These are phyloP conservation scores for Mixornis gularis DNA, from an alignment of 2,113 vertebrate species.

Conservation along the genomic window DNA sequence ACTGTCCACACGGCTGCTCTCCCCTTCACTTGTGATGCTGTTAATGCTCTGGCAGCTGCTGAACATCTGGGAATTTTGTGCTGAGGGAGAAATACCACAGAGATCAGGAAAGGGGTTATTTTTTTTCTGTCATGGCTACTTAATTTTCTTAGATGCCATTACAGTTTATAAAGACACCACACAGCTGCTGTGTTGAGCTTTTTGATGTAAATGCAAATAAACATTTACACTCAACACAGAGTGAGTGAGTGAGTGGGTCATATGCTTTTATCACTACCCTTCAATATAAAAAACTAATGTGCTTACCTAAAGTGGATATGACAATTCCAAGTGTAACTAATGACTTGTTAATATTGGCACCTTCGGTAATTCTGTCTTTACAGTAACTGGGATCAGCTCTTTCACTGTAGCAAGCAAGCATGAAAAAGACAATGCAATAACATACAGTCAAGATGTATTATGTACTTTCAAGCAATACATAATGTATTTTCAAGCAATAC, in stretches of 20 bases:
- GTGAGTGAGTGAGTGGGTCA: rapidly evolving
- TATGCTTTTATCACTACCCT: neutral
- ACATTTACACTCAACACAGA: neutral
- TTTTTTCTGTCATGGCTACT: neutral
- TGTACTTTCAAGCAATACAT: neutral
- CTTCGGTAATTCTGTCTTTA: constrained; percentile 91
- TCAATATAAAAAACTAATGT: neutral
- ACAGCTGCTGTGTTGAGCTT: neutral
- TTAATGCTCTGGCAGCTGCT: constrained; percentile 93
- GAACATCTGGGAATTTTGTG: constrained; percentile 94
- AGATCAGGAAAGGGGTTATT: neutral
- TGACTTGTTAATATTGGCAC: constrained; percentile 97
- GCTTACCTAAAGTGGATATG: constrained; percentile 92
- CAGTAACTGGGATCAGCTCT: constrained; percentile 92
- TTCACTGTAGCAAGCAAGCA: constrained; percentile 75
- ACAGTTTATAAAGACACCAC: neutral
- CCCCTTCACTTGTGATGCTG: constrained; percentile 80
- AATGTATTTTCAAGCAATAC: neutral
- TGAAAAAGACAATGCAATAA: neutral
- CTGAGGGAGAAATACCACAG: constrained; percentile 61
- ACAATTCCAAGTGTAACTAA: constrained; percentile 95
- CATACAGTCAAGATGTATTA: neutral
- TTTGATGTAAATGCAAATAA: neutral
- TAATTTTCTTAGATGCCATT: neutral
- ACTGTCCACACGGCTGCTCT: constrained; percentile 71